phyloP scores from a whole-genome alignment of 1,140 invertebrate species.

The Papilio glaucus region DNA sequence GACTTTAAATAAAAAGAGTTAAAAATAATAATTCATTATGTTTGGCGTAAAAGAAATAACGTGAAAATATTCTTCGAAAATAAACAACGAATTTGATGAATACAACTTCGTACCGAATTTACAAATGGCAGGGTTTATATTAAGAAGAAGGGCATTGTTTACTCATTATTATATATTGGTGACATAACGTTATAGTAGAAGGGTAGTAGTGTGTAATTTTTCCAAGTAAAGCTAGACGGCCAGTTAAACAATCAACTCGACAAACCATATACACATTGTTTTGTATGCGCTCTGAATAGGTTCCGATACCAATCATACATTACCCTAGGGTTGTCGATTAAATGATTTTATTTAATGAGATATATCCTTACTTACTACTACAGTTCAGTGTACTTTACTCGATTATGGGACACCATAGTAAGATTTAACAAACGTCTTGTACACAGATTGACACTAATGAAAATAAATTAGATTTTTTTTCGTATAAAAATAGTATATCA shows the following conservation, averaged over 20 bases:
- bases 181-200: constrained; percentile 10
- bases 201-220: constrained; percentile 28
- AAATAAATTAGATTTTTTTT: no score
- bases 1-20: background rate
- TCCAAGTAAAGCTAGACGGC: constrained; percentile 17
- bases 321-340: constrained; percentile 16
- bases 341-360: background rate
- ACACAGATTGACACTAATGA: no score
- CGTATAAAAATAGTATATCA: no score
- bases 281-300: constrained; percentile 17
- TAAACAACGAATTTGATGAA: background rate
- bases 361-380: no score
- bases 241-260: constrained; percentile 31
- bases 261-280: constrained; percentile 15
- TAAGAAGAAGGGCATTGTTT: constrained; percentile 18
- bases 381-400: no score
- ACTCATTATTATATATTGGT: no score
- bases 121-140: background rate
- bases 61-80: background rate
- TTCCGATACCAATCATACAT: constrained; percentile 22
- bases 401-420: no score
- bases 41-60: no score
- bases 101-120: background rate
- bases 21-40: background rate
- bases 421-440: no score